These are phyloP conservation scores for Laticauda laticaudata DNA, from an alignment of 2,113 vertebrate genomes.

Conservation along the genomic window DNA sequence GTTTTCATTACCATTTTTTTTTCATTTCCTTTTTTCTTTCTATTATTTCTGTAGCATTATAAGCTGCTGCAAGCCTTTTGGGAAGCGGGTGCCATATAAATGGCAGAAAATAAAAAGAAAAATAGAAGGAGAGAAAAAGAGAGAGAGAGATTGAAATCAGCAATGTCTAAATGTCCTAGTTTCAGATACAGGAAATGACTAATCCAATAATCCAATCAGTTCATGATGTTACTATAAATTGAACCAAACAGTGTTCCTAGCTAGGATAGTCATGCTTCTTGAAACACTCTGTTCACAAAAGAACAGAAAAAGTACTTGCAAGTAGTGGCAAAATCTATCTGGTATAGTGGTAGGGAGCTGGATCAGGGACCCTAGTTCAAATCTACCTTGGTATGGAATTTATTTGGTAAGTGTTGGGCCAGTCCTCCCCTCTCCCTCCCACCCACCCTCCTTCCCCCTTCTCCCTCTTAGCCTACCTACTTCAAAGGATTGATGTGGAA, in stretches of 20 bases:
- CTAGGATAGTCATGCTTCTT: neutral
- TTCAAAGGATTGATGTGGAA: neutral
- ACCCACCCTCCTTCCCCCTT: no score
- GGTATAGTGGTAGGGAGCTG: neutral
- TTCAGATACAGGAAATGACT: neutral
- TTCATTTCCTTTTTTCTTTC: neutral
- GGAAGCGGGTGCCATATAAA: neutral
- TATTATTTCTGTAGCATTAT: neutral
- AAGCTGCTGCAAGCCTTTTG: neutral
- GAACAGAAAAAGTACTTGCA: neutral
- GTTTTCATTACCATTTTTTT: neutral
- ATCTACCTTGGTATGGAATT: neutral
- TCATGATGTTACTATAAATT: neutral
- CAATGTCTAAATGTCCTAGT: neutral
- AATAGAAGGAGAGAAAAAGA: neutral
- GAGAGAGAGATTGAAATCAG: neutral
- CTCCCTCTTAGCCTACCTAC: neutral
- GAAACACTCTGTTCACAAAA: neutral
- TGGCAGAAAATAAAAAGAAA: neutral
- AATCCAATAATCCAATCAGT: neutral
- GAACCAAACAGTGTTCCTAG: neutral
- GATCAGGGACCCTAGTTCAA: neutral
- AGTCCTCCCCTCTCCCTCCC: neutral
- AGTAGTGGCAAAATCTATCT: neutral
- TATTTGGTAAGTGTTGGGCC: neutral